Evolutionary conservation across 2,797 vertebrate genomes (phyloP), one percentile per base, ranked within the genome.

Genomic region (Prionace glauca): DNA sequence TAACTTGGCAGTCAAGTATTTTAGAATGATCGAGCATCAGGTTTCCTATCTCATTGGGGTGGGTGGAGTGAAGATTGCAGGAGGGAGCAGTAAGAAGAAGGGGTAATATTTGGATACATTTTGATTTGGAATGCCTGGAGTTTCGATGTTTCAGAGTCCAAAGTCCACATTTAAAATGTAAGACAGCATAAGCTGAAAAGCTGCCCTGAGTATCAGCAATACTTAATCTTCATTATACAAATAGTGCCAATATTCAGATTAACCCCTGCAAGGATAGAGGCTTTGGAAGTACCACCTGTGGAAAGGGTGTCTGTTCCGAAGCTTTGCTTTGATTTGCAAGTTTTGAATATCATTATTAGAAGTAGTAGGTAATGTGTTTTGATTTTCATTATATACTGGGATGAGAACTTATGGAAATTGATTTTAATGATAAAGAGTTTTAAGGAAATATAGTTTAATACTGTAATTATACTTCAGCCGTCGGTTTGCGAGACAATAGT

Each of bases 391-490:
- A 67, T 69, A 65, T 67, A 20, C n/a, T 36, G 62, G 62, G 9
- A 36, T 69, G 65, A 67, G 90, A 67, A 92, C 18, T 36, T 92
- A n/a, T 2, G 11, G 29, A 62, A 45, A 84, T 45, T 84, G 1
- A 84, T 84, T 74, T 84, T 84, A 84, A 84, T 84, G 41, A 84
- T 41, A 90, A 62, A n/a, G 32, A 56, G 32, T 90, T 90, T 90
- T 62, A 67, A 67, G 62, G 18, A 67, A 24, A 67, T 67, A 9
- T 92, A 36, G 67, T 92, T 92, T 92, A 91, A 91, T 36, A n/a
- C 9, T 92, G 62, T 92, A 92, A 67, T 67, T 92, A 92, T 67
- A 67, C 62, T 36, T 92, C 62, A 50, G 16, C 32, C 90, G 67
- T 91, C 18, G 12, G 36, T n/a, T 92, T 69, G 18, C 36, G 67